Evolutionary conservation across 2,797 vertebrate species (phyloP), one percentile per base, ranked within the genome.

Genomic region (Ciconia nigra): DNA sequence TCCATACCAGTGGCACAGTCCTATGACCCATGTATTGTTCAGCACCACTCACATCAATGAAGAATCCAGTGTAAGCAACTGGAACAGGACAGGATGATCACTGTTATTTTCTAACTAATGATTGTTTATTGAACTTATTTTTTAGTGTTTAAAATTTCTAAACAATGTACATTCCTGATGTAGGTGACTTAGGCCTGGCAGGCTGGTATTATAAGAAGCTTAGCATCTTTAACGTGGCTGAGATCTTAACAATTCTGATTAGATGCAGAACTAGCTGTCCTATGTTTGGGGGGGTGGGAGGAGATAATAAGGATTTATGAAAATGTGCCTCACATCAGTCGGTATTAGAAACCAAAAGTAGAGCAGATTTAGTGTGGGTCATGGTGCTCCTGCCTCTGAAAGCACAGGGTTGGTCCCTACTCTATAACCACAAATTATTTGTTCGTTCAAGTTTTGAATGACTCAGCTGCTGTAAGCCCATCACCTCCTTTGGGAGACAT

Each of bases 401-500:
- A 81, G 65, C 44, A 35, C 28, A 46, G 49, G 39, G 37, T 52
- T 86, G 72, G 35, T 89, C 72, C 62, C 63, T 85, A 39, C 37
- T 31, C 14, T 76, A 3, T 70, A 86, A 78, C 24, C 51, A 72
- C 82, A 87, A 57, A 65, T 88, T 2, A 74, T 83, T 76, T 87
- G 55, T 93, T 95, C 55, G 2, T 88, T 69, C 12, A 49, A 17
- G 63, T 67, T 95, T 93, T 73, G 29, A 83, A 39, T 92, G 57
- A 94, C 59, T 96, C 63, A 61, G 46, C 57, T 90, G 59, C 81
- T 81, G 21, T 87, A 77, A 85, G 47, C 37, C 59, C 5, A 2
- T 83, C 88, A 81, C 37, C 69, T 93, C 19, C 13, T 92, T 82
- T 87, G 71, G 92, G 83, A 96, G 78, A 70, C 65, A 78, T 86